Conservation (phyloP, 2,797 vertebrate species). For the Phrynocephalus guinanensis region DNA sequence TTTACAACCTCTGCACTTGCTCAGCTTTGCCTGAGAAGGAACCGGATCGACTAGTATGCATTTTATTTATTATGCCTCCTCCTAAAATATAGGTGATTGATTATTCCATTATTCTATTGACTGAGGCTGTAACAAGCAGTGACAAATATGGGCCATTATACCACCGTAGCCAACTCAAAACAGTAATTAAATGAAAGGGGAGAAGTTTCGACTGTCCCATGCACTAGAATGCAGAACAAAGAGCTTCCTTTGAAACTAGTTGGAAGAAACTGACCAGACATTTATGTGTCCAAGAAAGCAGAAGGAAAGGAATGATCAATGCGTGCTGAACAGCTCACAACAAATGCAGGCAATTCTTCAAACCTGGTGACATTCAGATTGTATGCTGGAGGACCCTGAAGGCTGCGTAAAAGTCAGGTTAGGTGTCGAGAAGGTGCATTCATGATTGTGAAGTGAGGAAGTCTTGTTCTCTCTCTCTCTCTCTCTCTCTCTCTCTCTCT, state of each 20-base stretch:
- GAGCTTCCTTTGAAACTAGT: slow-evolving; percentile 57
- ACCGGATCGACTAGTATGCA: slow-evolving; percentile 71
- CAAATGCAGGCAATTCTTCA: neutral
- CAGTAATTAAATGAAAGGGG: slow-evolving; percentile 70
- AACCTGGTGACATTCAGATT: neutral
- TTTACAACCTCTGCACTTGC: slow-evolving; percentile 70
- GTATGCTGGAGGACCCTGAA: neutral
- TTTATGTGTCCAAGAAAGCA: neutral
- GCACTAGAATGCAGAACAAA: slow-evolving; percentile 58
- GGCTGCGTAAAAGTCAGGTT: neutral
- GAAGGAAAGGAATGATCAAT: neutral
- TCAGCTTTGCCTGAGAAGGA: slow-evolving; percentile 70
- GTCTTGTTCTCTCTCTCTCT: neutral
- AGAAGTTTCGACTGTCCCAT: slow-evolving; percentile 58
- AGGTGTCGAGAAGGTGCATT: neutral
- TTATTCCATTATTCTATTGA: slow-evolving; percentile 78
- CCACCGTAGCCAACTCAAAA: slow-evolving; percentile 66
- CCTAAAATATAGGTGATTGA: slow-evolving; percentile 76
- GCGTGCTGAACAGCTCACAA: neutral
- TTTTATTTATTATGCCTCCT: slow-evolving; percentile 75
- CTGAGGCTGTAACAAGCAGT: slow-evolving; percentile 74
- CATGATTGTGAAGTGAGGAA: neutral
- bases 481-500: too few relatives aligned
- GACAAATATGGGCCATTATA: slow-evolving; percentile 74
- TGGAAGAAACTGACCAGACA: neutral